Evolutionary conservation across 2,888 invertebrate genomes (phyloP), one percentile per base, ranked within the genome.

Genomic region (Falcaria lacertinaria): DNA sequence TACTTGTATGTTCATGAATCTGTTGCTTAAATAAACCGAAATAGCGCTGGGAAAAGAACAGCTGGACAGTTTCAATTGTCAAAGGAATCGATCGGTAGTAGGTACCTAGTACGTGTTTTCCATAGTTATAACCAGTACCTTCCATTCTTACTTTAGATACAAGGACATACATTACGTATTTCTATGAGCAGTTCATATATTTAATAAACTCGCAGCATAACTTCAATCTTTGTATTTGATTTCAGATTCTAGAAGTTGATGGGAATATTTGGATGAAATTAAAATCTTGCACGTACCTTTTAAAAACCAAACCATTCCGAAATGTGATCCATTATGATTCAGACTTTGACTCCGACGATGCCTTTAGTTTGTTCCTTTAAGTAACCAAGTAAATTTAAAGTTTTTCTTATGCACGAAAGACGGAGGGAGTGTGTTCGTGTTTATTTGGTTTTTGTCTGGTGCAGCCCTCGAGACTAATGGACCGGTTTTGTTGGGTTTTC

Each of bases 401-500:
- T 45, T 62, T 60, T 65, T 66, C 62, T 66, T 64, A 69, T 56
- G 60, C 60, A 57, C 60, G 46, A 55, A 55, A 52, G 48, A 64
- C 52, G 65, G 67, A 61, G 65, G 68, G 54, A 57, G 60, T 52
- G 52, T 52, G 51, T 44, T 45, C 53, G 44, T 66, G 75, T 77
- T 80, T 79, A 66, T 75, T 75, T 74, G 65, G 71, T 80, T 80
- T 75, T 73, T 70, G 64, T 68, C 54, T 63, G 68, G 52, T 53
- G 52, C 64, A 69, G 73, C 67, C 67, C 70, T 66, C 63, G 64
- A 56, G 52, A 67, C 68, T 69, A 73, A 71, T 69, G 71, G 76
- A 82, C 84, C 79, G 79, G 80, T 81, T 79, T 67, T 64, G 73
- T 74, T 69, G 62, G 73, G 64, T 75, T 75, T 75, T 72, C 64